phyloP scores from a whole-genome alignment of 1,140 invertebrate genomes.

The Teleopsis dalmanni region DNA sequence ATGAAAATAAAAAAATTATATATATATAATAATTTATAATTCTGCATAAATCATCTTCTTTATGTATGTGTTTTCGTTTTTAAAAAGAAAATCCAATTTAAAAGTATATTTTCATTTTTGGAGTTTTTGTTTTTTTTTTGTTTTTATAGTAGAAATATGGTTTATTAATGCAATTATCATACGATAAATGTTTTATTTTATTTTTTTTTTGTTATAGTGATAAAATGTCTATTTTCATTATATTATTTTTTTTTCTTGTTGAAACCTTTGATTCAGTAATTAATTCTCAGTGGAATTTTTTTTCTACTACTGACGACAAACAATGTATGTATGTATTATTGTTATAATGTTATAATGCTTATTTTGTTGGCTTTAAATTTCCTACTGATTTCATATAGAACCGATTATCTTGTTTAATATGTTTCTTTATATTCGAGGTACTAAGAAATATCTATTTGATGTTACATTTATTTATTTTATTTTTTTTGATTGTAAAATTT shows the following conservation, averaged over 20 bases:
- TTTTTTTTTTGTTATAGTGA: background rate
- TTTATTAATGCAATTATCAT: background rate
- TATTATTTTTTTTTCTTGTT: background rate
- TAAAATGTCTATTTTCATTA: background rate
- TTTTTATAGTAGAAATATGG: no score
- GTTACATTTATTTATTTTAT: slow-evolving; percentile 1
- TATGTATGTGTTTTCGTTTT: no score
- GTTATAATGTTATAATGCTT: background rate
- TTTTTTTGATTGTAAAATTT: background rate
- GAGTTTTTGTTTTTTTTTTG: no score
- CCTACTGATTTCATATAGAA: background rate
- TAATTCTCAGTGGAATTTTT: background rate
- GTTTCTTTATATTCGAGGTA: background rate
- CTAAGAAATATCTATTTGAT: slow-evolving; percentile 1
- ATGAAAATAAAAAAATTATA: no score
- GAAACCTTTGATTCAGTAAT: background rate
- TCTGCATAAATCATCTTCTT: no score
- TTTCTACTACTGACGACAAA: background rate
- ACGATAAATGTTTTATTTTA: background rate
- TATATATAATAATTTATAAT: no score
- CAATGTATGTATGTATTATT: background rate
- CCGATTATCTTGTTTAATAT: background rate
- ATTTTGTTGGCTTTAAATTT: background rate
- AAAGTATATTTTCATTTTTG: no score
- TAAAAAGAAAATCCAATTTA: no score